Base-by-base conservation (phyloP, 2,797 vertebrate genomes). In the Cheracebus regulus region DNA sequence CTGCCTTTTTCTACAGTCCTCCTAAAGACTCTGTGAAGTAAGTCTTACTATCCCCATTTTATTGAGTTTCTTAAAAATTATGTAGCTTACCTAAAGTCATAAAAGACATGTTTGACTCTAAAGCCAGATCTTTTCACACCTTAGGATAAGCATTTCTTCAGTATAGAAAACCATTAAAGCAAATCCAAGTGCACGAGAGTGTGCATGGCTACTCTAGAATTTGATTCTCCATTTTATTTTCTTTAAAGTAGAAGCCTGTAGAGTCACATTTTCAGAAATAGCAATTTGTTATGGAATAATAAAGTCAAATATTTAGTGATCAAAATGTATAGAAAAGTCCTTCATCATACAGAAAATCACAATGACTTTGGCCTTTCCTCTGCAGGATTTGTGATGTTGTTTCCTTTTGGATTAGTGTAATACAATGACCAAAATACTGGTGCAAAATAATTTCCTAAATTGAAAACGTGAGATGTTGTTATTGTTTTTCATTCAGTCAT, bases 391-490 rank as follows among this genome's bases (percentile, higher is more conserved):
- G 22, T 73, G n/a, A 88, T 93, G 28, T 58, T 83, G 61, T 95
- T 95, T 96, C 41, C 90, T 93, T 96, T 57, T 2, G 4, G 46
- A 78, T 87, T 81, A 79, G 75, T 57, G 17, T 94, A 95, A 75
- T 75, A 75, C 36, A 82, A 80, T 92, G 91, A 28, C 19, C 78
- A 91, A 96, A 96, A 95, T 11, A 64, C 36, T 90, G 67, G 33
- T 57, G 20, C 64, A 76, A 95, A 92, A 78, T 91, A 55, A 90
- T 96, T 83, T 95, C 41, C 55, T 75, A 80, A 86, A 88, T 48
- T 87, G 52, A 90, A 92, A 90, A 84, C 36, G 24, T 82, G 76
- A 96, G 64, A 52, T 78, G 44, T 52, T 79, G 17, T 28, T 67
- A 22, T 41, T 84, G 28, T 80, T 89, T 87, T 73, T 75, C 61